Evolutionary conservation across 2,113 vertebrate species (phyloP), one percentile per base, ranked within the genome.

Genomic region (Syrrhaptes paradoxus): DNA sequence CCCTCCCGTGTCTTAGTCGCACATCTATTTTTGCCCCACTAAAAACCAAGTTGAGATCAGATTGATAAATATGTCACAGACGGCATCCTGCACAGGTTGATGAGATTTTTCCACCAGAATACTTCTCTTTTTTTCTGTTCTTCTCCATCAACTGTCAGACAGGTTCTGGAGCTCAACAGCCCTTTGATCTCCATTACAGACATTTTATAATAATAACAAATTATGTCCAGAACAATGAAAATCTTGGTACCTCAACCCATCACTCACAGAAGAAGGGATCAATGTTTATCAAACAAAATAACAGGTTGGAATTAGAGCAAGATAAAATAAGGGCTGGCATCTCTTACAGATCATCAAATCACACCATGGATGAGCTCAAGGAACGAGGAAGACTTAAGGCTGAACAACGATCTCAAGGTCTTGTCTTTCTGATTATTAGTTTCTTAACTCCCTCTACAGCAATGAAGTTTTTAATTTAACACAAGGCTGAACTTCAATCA

Each of bases 391-490:
- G 48, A 59, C 32, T 63, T 67, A 46, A 70, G 80, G 68, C n/a
- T 52, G 61, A 81, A 62, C 3, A 13, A 65, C 13, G 31, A 17
- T 31, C 54, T 90, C 79, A 62, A 61, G 29, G 55, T 61, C 71
- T 29, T 11, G 5, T 34, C 31, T 28, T 45, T 83, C 81, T 72
- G 34, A 70, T 52, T 85, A 78, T 49, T 31, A 74, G 13, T 68
- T 93, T 61, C 41, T 58, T 54, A 58, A 74, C 28, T 92, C 75
- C 18, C 19, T 58, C 34, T 61, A 31, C 5, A 41, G 17, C 70
- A 54, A 65, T 13, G 17, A 48, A 59, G 62, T 65, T 86, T 88
- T 73, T 29, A 68, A 90, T 93, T 89, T 89, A 77, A 87, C 46
- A 73, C 51, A 57, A 80, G 54, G 46, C 48, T 57, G 67, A 82